These are phyloP conservation scores for Troilus luridus DNA, from an alignment of 2,888 invertebrate species.

Conservation along the genomic window DNA sequence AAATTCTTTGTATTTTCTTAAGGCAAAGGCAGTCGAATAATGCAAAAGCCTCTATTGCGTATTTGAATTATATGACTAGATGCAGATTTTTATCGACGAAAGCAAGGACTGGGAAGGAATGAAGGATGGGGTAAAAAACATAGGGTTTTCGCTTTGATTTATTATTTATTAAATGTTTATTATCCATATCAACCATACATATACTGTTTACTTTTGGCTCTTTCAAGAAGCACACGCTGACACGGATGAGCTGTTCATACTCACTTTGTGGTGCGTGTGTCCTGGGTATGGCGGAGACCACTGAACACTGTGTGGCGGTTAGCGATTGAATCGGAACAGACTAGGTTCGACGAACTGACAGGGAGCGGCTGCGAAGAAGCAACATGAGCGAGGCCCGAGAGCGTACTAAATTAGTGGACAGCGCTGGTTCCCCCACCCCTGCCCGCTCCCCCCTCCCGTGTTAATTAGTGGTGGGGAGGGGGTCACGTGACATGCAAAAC, in stretches of 20 bases:
- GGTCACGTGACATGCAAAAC: constrained; percentile 54
- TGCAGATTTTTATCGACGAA: not conserved
- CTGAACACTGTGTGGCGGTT: not conserved
- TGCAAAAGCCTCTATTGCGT: not conserved
- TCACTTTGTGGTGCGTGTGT: constrained; percentile 35
- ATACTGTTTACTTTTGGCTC: constrained; percentile 45
- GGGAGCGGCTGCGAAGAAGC: not conserved
- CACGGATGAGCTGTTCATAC: constrained; percentile 27
- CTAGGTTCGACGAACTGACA: not conserved
- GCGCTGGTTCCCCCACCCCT: constrained; percentile 34
- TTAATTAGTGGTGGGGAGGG: constrained; percentile 45
- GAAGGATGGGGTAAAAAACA: not conserved
- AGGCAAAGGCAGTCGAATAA: not conserved
- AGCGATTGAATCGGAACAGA: constrained; percentile 19
- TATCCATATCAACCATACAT: constrained; percentile 49
- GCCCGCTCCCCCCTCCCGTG: constrained; percentile 28
- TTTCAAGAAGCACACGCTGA: constrained; percentile 9
- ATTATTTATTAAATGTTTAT: not conserved
- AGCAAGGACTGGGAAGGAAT: not conserved
- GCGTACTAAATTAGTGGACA: constrained; percentile 56
- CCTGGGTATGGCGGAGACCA: not conserved
- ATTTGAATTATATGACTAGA: not conserved
- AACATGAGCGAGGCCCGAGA: constrained; percentile 29
- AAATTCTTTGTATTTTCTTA: not conserved
- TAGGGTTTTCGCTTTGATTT: not conserved